A percentile compares a stretch with the other conserved stretches of the same genome.
phyloP scores from a whole-genome alignment of 2,113 vertebrate species.

The Tympanuchus pallidicinctus region DNA sequence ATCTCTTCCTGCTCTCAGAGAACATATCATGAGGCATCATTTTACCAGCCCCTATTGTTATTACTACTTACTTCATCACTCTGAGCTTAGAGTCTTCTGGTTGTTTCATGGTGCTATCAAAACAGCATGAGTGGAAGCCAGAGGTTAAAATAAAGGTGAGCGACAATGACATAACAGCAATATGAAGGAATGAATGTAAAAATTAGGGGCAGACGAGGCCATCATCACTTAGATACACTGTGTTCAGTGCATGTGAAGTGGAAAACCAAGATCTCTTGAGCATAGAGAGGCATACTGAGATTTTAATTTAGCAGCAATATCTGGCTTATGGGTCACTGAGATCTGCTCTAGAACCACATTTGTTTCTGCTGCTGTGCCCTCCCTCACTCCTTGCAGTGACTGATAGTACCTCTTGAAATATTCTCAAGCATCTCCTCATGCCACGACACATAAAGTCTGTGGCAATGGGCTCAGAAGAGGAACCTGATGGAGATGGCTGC shows the following conservation, averaged over 20 bases:
- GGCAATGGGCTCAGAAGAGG: not conserved
- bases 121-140: not conserved
- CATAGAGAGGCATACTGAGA: not conserved
- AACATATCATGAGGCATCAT: not conserved
- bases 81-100: not conserved
- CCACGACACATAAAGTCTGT: not conserved
- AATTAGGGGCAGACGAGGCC: not conserved
- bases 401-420: not conserved
- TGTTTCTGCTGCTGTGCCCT: not conserved
- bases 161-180: not conserved
- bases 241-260: not conserved
- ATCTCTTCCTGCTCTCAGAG: not conserved
- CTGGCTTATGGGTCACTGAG: not conserved
- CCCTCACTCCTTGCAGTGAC: not conserved
- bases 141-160: not conserved
- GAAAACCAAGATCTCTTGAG: not conserved
- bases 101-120: not conserved
- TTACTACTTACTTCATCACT: not conserved
- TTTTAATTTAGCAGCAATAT: not conserved
- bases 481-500: not conserved
- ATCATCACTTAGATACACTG: not conserved
- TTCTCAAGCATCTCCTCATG: not conserved
- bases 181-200: not conserved
- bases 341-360: not conserved
- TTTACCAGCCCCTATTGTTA: not conserved